Evolutionary conservation across 2,888 invertebrate genomes (phyloP), one percentile per base, ranked within the genome.

Genomic region (Panopea generosa): DNA sequence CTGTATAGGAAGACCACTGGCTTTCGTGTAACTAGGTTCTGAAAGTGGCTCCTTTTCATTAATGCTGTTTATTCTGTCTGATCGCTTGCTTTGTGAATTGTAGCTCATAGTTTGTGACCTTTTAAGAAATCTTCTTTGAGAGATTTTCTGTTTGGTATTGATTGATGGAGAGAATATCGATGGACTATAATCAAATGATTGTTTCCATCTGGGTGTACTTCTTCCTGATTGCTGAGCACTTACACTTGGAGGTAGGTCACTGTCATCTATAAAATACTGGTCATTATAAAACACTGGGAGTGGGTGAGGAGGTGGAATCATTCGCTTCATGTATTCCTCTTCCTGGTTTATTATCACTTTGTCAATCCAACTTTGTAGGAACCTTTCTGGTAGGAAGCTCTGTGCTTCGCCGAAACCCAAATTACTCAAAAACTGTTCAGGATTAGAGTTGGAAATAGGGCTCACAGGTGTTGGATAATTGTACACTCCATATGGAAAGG

Each of bases 311-410:
- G 62, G 81, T 14, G 69, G 61, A 22, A 74, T 60, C 70, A 72
- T 62, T 22, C 47, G 45, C 2, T 57, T 22, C 43, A 65, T 50
- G 24, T 70, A 70, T 53, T 80, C 76, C 24, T 77, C 73, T 29
- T 83, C 72, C 24, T 83, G 77, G 9, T 83, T 78, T n/a, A 77
- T 56, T 9, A 82, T 55, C 16, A 89, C 74, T 78, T 89, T 91
- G 18, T 83, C 77, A 29, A 84, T 86, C 90, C 90, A 91, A 70
- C 90, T 87, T 20, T 76, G 76, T 14, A 88, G 78, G 77, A 91
- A 91, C 33, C 91, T 68, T 57, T 90, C 89, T 1, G 91, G 91
- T 11, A 91, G 71, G 63, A 89, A 88, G 24, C 86, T 86, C 14
- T 85, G 86, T 4, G 84, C 73, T 9, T 81, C 83, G 2, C 82